Evolutionary conservation across 2,113 vertebrate species (phyloP).

Genomic region (Equus quagga): DNA sequence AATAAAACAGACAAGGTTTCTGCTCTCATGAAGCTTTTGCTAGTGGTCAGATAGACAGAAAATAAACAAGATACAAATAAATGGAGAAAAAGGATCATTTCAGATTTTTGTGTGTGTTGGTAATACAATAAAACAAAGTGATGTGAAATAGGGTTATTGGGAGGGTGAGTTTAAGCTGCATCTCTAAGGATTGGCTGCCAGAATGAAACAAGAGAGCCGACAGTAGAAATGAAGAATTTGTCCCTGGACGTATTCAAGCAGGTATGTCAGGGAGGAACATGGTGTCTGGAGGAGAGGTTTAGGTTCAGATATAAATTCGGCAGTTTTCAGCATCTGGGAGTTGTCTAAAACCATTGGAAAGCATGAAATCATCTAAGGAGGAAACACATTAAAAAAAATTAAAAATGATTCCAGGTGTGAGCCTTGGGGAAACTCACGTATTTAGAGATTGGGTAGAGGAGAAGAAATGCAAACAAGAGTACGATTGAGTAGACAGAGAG

Average conservation of each 20-base stretch:
- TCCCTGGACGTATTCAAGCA: not conserved
- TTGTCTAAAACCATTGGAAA: not conserved
- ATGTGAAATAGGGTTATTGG: not conserved
- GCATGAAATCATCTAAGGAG: not conserved
- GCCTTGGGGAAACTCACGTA: not conserved
- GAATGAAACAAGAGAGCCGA: not conserved
- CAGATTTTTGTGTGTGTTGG: not conserved
- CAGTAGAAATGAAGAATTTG: not conserved
- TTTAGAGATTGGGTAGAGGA: not conserved
- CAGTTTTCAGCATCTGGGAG: not conserved
- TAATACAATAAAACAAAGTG: not conserved
- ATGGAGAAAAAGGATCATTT: not conserved
- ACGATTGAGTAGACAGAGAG: not conserved
- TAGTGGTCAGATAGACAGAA: not conserved
- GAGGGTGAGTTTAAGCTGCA: not conserved
- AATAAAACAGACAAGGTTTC: not conserved
- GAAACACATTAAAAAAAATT: not conserved
- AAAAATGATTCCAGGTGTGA: not conserved
- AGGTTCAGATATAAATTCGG: not conserved
- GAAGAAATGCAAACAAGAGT: not conserved
- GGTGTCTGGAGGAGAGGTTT: not conserved
- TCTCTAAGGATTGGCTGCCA: not conserved
- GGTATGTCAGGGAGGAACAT: not conserved
- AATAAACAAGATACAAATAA: conserved; percentile 1
- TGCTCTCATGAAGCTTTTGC: not conserved